Base-by-base conservation (phyloP, 1,140 invertebrate genomes). In the Drosophila hydei region DNA sequence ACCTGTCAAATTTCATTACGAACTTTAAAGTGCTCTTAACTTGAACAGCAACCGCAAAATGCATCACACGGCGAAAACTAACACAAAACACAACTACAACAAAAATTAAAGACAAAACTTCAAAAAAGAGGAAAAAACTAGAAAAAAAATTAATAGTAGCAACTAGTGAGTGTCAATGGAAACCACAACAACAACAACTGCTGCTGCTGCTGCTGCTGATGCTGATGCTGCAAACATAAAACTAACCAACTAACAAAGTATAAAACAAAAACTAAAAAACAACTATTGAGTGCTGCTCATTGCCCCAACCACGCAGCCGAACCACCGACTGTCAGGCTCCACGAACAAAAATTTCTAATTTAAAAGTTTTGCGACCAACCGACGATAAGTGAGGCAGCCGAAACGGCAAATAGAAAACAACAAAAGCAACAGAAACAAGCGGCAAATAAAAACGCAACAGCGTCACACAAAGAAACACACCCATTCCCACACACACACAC, bases 301-400 rank as follows among this genome's bases (percentile, higher is more conserved):
- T 60, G 55, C 59, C 62, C 27, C 48, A 19, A n/a, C 43, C 6
- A 23, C 8, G 19, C 6, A 19, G 23, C 16, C 6, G 30, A 36
- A 50, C 58, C 45, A 38, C 33, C 45, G 30, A 47, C 16, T 64
- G 36, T 30, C 30, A 38, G 59, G 40, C 40, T 25, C 73, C 45
- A 54, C 81, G 80, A 88, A 79, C 83, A 88, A 88, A 88, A 88
- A 88, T 88, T 88, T 88, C 83, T 88, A 88, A 88, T 88, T 88
- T 88, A 88, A 88, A 88, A 88, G 83, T 88, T 88, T 88, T 88
- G 68, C 83, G 67, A 79, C 83, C 83, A 89, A 81, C 84, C 79
- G 78, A 73, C 68, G 65, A 67, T 51, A 61, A 84, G 68, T 56
- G 62, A 61, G 74, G 62, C 77, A 88, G 83, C 83, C 83, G 83